Base-by-base conservation (phyloP, 1,140 invertebrate species). In the Heliconius congener region DNA sequence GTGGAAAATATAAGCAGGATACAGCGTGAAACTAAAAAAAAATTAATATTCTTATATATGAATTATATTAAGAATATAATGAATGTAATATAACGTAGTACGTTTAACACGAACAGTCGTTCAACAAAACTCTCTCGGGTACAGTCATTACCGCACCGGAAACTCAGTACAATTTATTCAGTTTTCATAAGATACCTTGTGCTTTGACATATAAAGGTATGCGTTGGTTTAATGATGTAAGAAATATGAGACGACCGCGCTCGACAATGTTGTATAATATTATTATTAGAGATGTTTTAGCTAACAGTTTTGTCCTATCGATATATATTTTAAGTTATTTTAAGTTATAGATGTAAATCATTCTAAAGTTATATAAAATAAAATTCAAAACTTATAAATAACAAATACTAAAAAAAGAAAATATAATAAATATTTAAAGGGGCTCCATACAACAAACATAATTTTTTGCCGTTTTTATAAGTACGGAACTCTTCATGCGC, bases 191-290 rank as follows among this genome's bases (percentile, higher is more conserved):
- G 78, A 82, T 73, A 78, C 73, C 77, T 50, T 72, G 73, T 70
- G 78, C 81, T 82, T 81, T 80, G 79, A 85, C 75, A 81, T 84
- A 73, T 80, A 78, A 82, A 73, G 73, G 82, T 82, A 83, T 85
- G 83, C 80, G 84, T 85, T 83, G 82, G 84, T 81, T 88, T 92
- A 92, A 92, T 90, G 91, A 92, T 87, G 90, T 88, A 91, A 90
- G 90, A 92, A 92, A 92, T 91, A 89, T 89, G 90, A 92, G 88
- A 85, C 76, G 82, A 76, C 77, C 75, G 80, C 79, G 81, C 81
- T 81, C 84, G 84, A 88, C 88, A 88, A 90, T 90, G 83, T 80
- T 79, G 82, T 81, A 79, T 86, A 81, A 85, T 90, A 85, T 89
- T 86, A 85, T 80, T 73, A 75, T 34, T 82, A 86, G 82, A 57